These are phyloP conservation scores for Marmota monax DNA, from an alignment of 2,113 vertebrate genomes.

Conservation along the genomic window DNA sequence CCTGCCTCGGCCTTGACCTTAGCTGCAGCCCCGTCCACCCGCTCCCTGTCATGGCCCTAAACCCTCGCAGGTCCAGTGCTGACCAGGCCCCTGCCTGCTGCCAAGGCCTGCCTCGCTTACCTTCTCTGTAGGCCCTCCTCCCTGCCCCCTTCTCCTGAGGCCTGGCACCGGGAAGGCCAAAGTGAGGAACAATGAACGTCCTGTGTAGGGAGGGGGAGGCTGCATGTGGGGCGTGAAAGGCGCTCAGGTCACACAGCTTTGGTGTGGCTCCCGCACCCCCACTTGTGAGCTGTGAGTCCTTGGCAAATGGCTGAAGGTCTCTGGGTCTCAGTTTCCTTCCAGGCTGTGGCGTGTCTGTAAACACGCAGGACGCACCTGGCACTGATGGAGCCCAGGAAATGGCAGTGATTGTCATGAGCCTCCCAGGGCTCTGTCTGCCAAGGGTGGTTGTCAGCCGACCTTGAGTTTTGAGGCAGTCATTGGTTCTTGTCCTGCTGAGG, in stretches of 20 bases:
- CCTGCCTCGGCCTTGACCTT: background rate
- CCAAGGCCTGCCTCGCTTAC: background rate
- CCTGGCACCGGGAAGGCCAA: background rate
- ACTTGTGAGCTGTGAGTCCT: background rate
- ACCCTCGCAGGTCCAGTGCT: background rate
- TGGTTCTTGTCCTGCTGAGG: background rate
- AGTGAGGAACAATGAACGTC: too few species aligned
- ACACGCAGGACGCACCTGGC: background rate
- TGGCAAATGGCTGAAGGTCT: background rate
- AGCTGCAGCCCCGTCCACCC: background rate
- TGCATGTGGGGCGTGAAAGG: background rate
- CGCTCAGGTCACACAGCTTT: background rate
- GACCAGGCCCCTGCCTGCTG: background rate
- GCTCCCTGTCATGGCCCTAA: too few species aligned
- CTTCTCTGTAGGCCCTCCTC: background rate
- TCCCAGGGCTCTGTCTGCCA: background rate
- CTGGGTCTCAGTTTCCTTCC: background rate
- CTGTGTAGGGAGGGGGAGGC: too few species aligned
- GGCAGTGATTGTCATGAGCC: background rate
- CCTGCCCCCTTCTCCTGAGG: background rate
- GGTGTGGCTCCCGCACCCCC: background rate
- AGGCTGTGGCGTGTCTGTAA: background rate
- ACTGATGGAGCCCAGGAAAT: fast-evolving
- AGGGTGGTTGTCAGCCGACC: background rate
- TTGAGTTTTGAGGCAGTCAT: background rate